Conservation (phyloP, 2,113 vertebrate species). For the Spermophilus dauricus region DNA sequence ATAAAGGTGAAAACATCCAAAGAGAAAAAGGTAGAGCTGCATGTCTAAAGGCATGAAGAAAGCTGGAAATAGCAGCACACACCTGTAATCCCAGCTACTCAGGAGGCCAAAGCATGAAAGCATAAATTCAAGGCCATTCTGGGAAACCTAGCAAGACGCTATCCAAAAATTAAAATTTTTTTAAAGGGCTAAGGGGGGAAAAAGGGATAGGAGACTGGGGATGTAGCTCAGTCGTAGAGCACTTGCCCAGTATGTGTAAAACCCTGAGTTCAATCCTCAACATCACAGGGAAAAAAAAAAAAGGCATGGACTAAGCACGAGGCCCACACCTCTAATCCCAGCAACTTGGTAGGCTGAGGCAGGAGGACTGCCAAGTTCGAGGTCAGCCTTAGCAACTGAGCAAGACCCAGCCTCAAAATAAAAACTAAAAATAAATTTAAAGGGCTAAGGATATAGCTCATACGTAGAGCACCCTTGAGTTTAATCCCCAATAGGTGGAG, state of each 20-base stretch:
- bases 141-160: neutral
- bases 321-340: no score
- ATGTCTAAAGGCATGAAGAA: neutral
- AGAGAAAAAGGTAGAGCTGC: neutral
- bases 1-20: neutral
- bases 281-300: no score
- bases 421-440: no score
- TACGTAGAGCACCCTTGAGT: neutral
- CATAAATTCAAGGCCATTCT: neutral
- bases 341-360: no score
- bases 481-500: neutral
- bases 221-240: neutral
- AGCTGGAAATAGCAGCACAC: neutral
- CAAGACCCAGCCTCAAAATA: no score
- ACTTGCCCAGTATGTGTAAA: no score
- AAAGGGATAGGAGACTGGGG: neutral
- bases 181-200: neutral
- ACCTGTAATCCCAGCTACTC: neutral
- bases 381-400: no score
- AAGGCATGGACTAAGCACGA: no score
- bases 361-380: no score
- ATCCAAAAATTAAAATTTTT: neutral
- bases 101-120: neutral
- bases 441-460: neutral
- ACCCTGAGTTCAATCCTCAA: no score